phyloP scores from a whole-genome alignment of 2,888 invertebrate species.

The Andrena haemorrhoa region DNA sequence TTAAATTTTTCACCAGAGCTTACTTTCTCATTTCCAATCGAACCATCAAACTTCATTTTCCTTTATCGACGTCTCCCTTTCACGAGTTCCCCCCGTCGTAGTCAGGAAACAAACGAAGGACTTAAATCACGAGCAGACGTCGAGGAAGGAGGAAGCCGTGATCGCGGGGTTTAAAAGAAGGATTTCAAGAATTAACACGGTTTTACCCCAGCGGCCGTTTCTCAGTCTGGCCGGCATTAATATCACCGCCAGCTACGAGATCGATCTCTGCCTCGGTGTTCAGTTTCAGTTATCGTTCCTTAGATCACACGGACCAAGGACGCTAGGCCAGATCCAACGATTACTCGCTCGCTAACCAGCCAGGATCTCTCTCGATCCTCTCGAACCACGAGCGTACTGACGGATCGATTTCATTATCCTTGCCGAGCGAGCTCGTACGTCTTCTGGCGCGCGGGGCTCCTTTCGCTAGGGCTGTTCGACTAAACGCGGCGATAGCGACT shows the following conservation, averaged over 20 bases:
- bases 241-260: constrained; percentile 46
- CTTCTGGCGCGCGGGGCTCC: constrained; percentile 42
- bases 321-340: constrained; percentile 64
- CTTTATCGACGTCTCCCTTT: neutral
- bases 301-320: constrained; percentile 62
- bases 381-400: constrained; percentile 58
- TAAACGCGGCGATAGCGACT: constrained; percentile 50
- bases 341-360: constrained; percentile 54
- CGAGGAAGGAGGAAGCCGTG: neutral
- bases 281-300: constrained; percentile 66
- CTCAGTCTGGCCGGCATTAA: constrained; percentile 52
- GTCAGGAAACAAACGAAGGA: constrained; percentile 34
- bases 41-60: constrained; percentile 28
- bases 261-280: constrained; percentile 60
- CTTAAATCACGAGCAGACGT: constrained; percentile 39
- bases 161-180: constrained; percentile 17
- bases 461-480: constrained; percentile 55
- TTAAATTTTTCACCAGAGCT: too few species aligned
- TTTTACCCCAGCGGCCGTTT: constrained; percentile 43
- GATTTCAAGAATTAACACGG: constrained; percentile 56
- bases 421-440: constrained; percentile 61
- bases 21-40: too few species aligned
- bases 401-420: constrained; percentile 70
- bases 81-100: neutral
- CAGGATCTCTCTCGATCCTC: constrained; percentile 58